Conservation (phyloP, 2,797 vertebrate genomes). For the Sparidentex hasta region DNA sequence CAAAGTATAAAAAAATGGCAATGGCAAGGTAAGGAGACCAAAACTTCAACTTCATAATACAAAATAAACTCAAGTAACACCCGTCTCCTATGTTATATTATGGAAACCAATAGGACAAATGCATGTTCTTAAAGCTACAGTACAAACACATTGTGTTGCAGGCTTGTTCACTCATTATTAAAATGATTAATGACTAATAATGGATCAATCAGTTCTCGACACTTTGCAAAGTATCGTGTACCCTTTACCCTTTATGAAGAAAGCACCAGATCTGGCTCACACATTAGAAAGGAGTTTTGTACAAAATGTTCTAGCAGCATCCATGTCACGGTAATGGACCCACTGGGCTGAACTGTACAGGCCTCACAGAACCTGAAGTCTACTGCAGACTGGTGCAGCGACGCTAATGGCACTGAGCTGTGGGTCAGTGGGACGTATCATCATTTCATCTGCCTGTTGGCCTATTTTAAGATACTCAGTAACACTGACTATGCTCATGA, state of each 20-base stretch:
- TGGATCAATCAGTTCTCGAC: neutral
- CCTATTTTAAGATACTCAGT: neutral
- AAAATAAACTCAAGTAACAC: conserved; percentile 17
- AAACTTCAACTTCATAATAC: conserved; percentile 9
- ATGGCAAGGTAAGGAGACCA: conserved; percentile 1
- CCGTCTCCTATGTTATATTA: neutral
- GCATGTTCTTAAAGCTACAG: neutral
- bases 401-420: neutral
- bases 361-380: neutral
- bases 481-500: neutral
- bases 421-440: neutral
- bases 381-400: no score
- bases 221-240: neutral
- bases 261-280: conserved; percentile 20
- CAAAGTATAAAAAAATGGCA: conserved; percentile 13
- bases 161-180: neutral
- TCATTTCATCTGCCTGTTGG: neutral
- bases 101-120: neutral
- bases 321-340: neutral
- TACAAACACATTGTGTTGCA: neutral
- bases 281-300: neutral
- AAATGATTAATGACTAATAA: neutral
- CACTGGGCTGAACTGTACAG: neutral
- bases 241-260: conserved; percentile 18
- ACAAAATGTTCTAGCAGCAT: neutral